Base-by-base conservation (phyloP, 2,113 vertebrate genomes). In the Kryptolebias marmoratus region DNA sequence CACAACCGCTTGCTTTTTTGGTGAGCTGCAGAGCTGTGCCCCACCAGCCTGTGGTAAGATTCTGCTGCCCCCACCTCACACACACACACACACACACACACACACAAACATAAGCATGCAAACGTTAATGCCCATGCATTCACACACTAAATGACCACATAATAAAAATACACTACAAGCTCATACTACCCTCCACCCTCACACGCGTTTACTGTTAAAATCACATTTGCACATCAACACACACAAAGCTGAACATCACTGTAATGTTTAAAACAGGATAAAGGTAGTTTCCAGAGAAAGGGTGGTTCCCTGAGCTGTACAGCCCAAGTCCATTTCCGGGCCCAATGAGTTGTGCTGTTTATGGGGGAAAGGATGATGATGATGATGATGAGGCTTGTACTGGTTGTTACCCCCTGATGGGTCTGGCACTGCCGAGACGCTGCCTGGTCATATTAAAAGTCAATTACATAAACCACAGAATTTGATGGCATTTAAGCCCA, bases 251-350 rank as follows among this genome's bases (percentile, higher is more conserved):
- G 77, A 83, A 61, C 75, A 54, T 81, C 75, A 64, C 64, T 75
- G 71, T 91, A 88, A 92, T 91, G 89, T 80, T 88, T 88, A 92
- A 91, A 91, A 90, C 88, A 89, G 88, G 70, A 81, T 69, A 75
- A 81, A 82, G 79, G 78, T 83, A 69, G 75, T 89, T 90, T 90
- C 90, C 90, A 88, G 82, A 85, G 87, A 86, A 86, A 89, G 91
- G 91, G 91, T 88, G 89, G 85, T 81, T 87, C 89, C 89, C 80
- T 58, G 11, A 59, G 83, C 75, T 59, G 14, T 79, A 68, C 82
- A 85, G 14, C 78, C 54, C 77, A 62, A 72, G 79, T 71, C 73
- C 81, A 73, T 83, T 90, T 77, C 77, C 77, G 49, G 64, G 70
- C 57, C 77, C 71, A 73, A 67, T 88, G 80, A 86, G 72, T 73